phyloP scores from a whole-genome alignment of 2,797 vertebrate species.

The Acanthurus leucopareius region DNA sequence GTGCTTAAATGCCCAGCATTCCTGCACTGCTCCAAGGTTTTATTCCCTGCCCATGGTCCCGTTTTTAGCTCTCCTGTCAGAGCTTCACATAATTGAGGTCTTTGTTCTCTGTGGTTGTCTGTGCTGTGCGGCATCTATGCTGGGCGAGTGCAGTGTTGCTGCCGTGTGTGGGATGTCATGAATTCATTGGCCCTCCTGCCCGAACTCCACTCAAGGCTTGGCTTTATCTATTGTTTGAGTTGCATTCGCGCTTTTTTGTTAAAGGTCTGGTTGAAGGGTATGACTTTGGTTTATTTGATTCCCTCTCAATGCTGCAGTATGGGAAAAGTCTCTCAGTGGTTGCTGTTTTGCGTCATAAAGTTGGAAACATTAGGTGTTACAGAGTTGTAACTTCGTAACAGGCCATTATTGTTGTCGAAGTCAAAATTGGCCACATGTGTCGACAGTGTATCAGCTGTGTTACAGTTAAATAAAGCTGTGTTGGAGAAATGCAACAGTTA shows the following conservation, averaged over 20 bases:
- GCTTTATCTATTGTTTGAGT: conserved; percentile 62
- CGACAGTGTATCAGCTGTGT: background rate
- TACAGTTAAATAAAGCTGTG: background rate
- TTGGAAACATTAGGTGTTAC: background rate
- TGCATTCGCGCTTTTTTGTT: conserved; percentile 32
- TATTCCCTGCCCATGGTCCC: conserved; percentile 72
- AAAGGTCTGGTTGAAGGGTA: conserved; percentile 40
- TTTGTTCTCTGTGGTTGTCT: conserved; percentile 78
- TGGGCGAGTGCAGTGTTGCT: conserved; percentile 49
- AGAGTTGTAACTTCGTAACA: background rate
- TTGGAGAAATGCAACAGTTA: background rate
- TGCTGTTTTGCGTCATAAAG: background rate
- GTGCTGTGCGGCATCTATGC: conserved; percentile 56
- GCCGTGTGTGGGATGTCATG: conserved; percentile 53
- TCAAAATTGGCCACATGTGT: background rate
- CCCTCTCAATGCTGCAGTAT: background rate
- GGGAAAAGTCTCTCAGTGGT: background rate
- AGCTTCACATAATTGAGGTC: conserved; percentile 81
- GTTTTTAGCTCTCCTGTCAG: conserved; percentile 82
- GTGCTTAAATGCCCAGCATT: conserved; percentile 76
- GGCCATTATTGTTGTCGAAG: background rate
- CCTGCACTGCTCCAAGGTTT: conserved; percentile 76
- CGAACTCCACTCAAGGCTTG: conserved; percentile 30
- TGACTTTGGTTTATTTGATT: conserved; percentile 22
- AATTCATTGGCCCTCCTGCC: conserved; percentile 49